Conservation (phyloP, 2,888 invertebrate species). For the Campopleginae sp. region DNA sequence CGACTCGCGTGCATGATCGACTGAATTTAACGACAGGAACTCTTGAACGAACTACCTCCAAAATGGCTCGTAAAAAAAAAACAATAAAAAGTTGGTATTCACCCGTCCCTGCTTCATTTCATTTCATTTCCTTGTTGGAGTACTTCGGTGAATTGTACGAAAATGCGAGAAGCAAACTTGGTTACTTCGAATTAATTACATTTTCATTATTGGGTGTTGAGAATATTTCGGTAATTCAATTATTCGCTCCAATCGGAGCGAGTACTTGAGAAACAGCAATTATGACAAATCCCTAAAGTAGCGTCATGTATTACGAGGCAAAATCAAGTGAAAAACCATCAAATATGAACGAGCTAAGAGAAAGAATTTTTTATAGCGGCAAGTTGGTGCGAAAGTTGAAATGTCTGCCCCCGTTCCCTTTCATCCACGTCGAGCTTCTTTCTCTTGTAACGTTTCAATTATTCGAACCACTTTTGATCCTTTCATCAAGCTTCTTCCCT, state of each 20-base stretch:
- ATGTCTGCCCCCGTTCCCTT: background rate
- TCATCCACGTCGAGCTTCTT: background rate
- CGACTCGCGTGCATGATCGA: background rate
- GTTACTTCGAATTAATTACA: background rate
- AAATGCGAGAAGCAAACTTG: background rate
- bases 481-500: slow-evolving; percentile 31
- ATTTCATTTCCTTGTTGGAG: background rate
- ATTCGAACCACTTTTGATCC: slow-evolving; percentile 48
- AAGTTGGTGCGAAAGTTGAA: slow-evolving; percentile 1
- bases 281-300: background rate
- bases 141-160: background rate
- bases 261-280: background rate
- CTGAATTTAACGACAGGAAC: background rate
- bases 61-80: background rate
- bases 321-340: slow-evolving; percentile 4
- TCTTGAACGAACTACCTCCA: background rate
- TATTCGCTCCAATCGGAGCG: background rate
- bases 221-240: background rate
- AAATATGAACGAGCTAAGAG: background rate
- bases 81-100: background rate
- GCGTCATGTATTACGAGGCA: background rate
- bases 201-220: background rate
- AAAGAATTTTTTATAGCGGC: background rate
- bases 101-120: background rate
- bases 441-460: slow-evolving; percentile 28